Conservation (phyloP, 2,888 invertebrate species). For the Orthonevra nobilis region DNA sequence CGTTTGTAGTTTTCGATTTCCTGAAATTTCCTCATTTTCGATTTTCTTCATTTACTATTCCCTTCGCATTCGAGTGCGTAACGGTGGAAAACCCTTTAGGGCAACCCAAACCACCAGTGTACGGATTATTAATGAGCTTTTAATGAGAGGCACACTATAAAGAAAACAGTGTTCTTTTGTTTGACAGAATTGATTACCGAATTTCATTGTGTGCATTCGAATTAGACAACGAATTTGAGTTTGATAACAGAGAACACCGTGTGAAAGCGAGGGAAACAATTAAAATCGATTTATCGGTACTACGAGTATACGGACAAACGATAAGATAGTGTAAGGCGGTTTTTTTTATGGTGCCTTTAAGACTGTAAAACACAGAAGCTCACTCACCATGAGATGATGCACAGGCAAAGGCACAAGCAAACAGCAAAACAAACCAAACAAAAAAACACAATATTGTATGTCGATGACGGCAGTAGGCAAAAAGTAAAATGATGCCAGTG, state of each 20-base stretch:
- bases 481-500: conserved; percentile 78
- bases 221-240: conserved; percentile 26
- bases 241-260: conserved; percentile 3
- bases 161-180: conserved; percentile 1
- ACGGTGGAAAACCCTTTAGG: conserved; percentile 65
- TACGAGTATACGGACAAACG: conserved; percentile 27
- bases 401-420: conserved; percentile 3
- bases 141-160: conserved; percentile 35
- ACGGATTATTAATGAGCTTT: conserved; percentile 63
- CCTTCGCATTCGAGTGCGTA: conserved; percentile 53
- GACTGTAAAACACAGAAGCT: conserved; percentile 20
- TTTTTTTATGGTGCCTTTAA: conserved; percentile 15
- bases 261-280: conserved; percentile 22
- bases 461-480: conserved; percentile 56
- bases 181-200: conserved; percentile 20
- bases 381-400: conserved; percentile 44
- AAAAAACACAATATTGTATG: too few relatives aligned
- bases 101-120: conserved; percentile 10
- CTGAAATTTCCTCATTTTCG: conserved; percentile 37
- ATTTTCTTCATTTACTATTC: conserved; percentile 43
- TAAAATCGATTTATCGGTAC: conserved; percentile 57
- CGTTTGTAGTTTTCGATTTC: conserved; percentile 65
- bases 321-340: conserved; percentile 20
- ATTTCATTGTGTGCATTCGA: conserved; percentile 35
- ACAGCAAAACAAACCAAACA: too few relatives aligned